A percentile compares a stretch with the other conserved stretches of the same genome.
phyloP scores from a whole-genome alignment of 2,113 vertebrate genomes.

The Chaenogobius annularis region DNA sequence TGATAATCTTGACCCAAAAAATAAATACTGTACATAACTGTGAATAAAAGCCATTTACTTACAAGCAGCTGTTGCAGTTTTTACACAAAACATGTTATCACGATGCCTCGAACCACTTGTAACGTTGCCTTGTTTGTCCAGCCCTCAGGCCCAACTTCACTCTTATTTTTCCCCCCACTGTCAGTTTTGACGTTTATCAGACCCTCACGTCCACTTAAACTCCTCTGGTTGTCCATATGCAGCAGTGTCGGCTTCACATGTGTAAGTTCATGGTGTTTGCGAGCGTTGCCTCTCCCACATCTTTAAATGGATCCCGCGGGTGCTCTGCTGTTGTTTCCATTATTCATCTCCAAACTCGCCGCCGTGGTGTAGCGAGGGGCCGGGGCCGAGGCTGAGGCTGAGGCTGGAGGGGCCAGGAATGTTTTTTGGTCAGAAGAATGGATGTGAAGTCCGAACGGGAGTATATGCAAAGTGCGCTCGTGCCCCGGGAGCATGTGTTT shows the following conservation, averaged over 20 bases:
- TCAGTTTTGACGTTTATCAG: conserved; percentile 23
- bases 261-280: conserved; percentile 31
- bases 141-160: background rate
- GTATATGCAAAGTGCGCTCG: conserved; percentile 70
- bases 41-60: too few relatives aligned
- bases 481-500: conserved; percentile 69
- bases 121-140: background rate
- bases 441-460: conserved; percentile 71
- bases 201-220: conserved; percentile 19
- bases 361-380: conserved; percentile 51
- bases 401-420: conserved; percentile 73
- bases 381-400: conserved; percentile 51
- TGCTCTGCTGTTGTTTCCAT: conserved; percentile 77
- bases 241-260: conserved; percentile 64
- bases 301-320: conserved; percentile 78
- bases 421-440: conserved; percentile 72
- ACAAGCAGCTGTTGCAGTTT: background rate
- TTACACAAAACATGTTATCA: background rate
- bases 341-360: conserved; percentile 77
- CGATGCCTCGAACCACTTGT: background rate
- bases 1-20: too few relatives aligned
- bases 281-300: conserved; percentile 69
- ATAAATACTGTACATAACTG: too few relatives aligned
- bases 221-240: conserved; percentile 25
- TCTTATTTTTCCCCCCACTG: conserved; percentile 12